Percentiles rank a stretch among this genome's conserved stretches.
Conservation (phyloP, 2,797 vertebrate genomes). For the Aulostomus chinensis region DNA sequence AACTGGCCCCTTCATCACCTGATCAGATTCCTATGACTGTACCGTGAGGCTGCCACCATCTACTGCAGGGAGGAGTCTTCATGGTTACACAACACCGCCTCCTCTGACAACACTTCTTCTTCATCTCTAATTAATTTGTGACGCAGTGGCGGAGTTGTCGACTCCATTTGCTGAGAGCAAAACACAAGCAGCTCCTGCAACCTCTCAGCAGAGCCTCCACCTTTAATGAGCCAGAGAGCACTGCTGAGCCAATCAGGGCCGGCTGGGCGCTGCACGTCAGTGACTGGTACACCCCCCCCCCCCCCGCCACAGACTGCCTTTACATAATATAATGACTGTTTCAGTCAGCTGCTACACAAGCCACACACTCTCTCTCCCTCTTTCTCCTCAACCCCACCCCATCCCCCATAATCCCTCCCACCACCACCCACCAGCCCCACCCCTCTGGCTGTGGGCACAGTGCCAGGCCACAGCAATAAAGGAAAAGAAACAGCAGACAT, state of each 20-base stretch:
- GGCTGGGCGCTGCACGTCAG: constrained; percentile 52
- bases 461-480: constrained; percentile 80
- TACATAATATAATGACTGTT: constrained; percentile 83
- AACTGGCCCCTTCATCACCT: constrained; percentile 62
- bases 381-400: constrained; percentile 36
- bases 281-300: constrained; percentile 39
- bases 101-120: constrained; percentile 25
- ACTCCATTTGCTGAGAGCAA: constrained; percentile 59
- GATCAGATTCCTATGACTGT: constrained; percentile 61
- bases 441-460: constrained; percentile 73
- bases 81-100: constrained; percentile 26
- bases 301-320: constrained; percentile 53
- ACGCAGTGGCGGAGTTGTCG: constrained; percentile 41
- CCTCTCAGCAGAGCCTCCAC: constrained; percentile 63
- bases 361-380: constrained; percentile 58
- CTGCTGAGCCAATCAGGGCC: constrained; percentile 65
- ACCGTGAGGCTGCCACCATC: constrained; percentile 25
- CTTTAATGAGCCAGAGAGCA: constrained; percentile 59
- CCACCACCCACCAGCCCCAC: constrained; percentile 40
- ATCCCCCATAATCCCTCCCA: constrained; percentile 36
- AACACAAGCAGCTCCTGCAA: constrained; percentile 46
- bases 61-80: constrained; percentile 36
- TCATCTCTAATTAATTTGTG: constrained; percentile 56
- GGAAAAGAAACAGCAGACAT: constrained; percentile 53
- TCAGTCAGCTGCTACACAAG: constrained; percentile 78